Base-by-base conservation (phyloP, 2,113 vertebrate species). In the Tyto alba region DNA sequence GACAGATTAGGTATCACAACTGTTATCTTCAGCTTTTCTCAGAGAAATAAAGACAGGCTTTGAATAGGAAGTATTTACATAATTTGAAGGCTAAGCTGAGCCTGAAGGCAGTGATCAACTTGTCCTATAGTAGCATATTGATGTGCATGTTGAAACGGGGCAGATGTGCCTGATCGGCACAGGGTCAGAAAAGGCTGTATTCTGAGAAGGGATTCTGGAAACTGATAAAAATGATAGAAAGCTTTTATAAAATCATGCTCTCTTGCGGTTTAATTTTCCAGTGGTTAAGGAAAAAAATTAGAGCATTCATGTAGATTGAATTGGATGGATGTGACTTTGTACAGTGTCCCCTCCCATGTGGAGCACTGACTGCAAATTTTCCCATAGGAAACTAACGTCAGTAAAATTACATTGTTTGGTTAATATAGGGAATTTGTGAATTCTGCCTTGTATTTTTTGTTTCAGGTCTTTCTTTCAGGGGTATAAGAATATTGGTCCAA, bases 41-140 rank as follows among this genome's bases (percentile, higher is more conserved):
- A 67, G 62, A 47, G 75, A 97, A 96, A 79, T 76, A 76, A 88
- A 79, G n/a, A 45, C 18, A 66, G 40, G 47, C 36, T 95, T 95
- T 95, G 62, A 95, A 73, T 64, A 80, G 32, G 82, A 97, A 93
- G 55, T 55, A 90, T 86, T 90, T 93, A 38, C 83, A 52, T 81
- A 93, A 95, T 92, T 89, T 93, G 89, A 78, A 96, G 74, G 73
- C 75, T 97, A 94, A 95, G 29, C 56, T 66, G 56, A 85, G 73
- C 90, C 82, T 90, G 57, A 95, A 96, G 94, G 85, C 72, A 93
- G 29, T 43, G 36, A 94, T 94, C 78, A 86, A 66, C 85, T 90
- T 72, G n/a, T 93, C 75, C 60, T 89, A 53, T 30, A 52, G 81
- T 79, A 93, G 6, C 36, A 50, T 94, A 77, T 89, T 67, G 82